A percentile compares a stretch with the other conserved stretches of the same genome.
phyloP scores from a whole-genome alignment of 2,888 invertebrate genomes.

The Eurytoma californica region DNA sequence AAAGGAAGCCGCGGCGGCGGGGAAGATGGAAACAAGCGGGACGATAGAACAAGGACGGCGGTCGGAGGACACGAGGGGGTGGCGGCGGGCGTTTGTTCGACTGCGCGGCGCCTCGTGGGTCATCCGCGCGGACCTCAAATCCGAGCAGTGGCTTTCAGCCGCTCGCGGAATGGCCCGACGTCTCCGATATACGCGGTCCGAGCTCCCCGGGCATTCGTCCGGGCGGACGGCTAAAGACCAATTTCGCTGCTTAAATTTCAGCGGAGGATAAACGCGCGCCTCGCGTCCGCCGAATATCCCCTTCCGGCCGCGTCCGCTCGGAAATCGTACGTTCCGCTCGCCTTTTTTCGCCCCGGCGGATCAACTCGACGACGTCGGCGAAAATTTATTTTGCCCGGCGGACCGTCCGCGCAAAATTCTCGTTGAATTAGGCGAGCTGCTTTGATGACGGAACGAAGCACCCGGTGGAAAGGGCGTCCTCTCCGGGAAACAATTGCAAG shows the following conservation, averaged over 20 bases:
- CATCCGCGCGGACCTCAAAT: conserved; percentile 52
- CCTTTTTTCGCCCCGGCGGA: no score
- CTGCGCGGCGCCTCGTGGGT: conserved; percentile 56
- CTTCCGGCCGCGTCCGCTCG: not conserved
- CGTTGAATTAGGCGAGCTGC: no score
- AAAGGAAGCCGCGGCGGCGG: not conserved
- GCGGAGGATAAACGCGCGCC: not conserved
- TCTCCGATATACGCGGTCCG: not conserved
- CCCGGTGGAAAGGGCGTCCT: no score
- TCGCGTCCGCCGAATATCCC: not conserved
- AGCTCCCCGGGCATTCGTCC: not conserved
- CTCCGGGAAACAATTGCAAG: not conserved
- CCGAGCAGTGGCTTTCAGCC: conserved; percentile 40
- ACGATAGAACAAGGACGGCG: conserved; percentile 53
- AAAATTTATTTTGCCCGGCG: no score
- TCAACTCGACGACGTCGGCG: no score
- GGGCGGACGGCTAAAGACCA: not conserved
- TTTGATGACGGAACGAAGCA: no score
- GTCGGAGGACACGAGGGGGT: conserved; percentile 13
- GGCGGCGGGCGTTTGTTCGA: conserved; percentile 46
- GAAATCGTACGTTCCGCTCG: not conserved
- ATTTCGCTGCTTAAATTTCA: not conserved
- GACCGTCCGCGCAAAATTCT: no score
- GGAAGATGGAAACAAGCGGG: conserved; percentile 42
- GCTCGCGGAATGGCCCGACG: conserved; percentile 7